Conservation (phyloP, 2,888 invertebrate genomes). For the Microdon myrmicae region DNA sequence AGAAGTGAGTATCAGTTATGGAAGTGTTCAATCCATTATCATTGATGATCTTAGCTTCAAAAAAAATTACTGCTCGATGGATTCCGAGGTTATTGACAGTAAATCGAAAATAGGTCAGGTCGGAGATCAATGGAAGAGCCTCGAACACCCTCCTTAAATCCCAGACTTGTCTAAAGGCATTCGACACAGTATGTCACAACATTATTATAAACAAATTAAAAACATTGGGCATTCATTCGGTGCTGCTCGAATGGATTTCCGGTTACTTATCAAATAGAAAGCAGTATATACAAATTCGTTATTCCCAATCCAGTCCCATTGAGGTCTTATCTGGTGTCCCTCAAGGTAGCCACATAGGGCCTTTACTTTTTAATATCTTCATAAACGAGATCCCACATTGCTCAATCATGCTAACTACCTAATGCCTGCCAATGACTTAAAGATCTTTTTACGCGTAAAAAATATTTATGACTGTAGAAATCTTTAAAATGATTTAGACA, state of each 20-base stretch:
- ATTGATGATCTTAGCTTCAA: no score
- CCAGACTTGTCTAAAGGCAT: constrained; percentile 2
- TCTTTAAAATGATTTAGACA: constrained; percentile 14
- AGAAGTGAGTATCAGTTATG: no score
- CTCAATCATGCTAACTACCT: neutral
- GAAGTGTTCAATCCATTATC: no score
- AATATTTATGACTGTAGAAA: constrained; percentile 3
- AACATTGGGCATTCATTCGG: constrained; percentile 1
- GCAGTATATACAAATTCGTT: constrained; percentile 7
- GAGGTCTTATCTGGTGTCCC: constrained; percentile 7
- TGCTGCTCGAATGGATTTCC: constrained; percentile 3
- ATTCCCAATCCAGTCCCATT: constrained; percentile 4
- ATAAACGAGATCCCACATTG: constrained; percentile 1
- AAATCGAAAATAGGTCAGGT: no score
- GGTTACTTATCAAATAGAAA: constrained; percentile 10
- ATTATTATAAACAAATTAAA: constrained; percentile 2
- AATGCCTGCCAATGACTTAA: constrained; percentile 11
- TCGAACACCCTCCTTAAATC: no score
- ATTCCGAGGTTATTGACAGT: no score
- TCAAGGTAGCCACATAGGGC: constrained; percentile 13
- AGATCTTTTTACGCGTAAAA: constrained; percentile 3
- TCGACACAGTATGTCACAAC: neutral
- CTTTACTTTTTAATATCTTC: constrained; percentile 12
- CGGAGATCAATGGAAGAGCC: no score
- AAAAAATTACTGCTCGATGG: no score